Evolutionary conservation across 2,888 invertebrate species (phyloP).

Genomic region (Podotricha telesiphe): DNA sequence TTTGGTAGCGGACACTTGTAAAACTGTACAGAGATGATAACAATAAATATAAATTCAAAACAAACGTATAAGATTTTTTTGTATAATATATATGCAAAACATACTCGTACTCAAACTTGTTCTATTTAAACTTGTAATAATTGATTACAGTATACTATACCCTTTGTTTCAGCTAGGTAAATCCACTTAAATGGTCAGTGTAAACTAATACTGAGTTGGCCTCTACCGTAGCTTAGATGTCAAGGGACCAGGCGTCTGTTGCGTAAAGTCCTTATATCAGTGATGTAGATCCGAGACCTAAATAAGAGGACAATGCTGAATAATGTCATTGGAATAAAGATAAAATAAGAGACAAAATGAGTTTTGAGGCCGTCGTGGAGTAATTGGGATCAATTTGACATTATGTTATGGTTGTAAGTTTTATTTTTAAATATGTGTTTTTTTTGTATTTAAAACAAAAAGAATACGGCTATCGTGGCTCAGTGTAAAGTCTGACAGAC

Average conservation of each 20-base stretch:
- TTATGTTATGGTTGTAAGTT: too few species aligned
- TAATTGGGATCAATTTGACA: too few species aligned
- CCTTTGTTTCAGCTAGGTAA: not conserved
- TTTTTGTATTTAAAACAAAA: too few species aligned
- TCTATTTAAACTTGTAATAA: not conserved
- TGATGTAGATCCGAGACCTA: not conserved
- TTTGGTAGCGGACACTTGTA: too few species aligned
- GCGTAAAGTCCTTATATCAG: slow-evolving; percentile 4
- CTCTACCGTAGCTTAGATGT: not conserved
- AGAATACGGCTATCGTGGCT: too few species aligned
- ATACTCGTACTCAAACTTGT: not conserved
- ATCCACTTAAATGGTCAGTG: slow-evolving; percentile 4
- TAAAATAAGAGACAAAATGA: not conserved
- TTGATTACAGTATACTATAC: not conserved
- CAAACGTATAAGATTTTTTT: not conserved
- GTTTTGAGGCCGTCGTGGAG: not conserved
- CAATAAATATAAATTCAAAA: too few species aligned
- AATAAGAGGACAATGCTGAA: not conserved
- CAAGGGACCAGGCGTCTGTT: not conserved
- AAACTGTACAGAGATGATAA: too few species aligned
- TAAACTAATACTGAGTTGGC: slow-evolving; percentile 14
- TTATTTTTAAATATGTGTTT: too few species aligned
- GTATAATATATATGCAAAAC: not conserved
- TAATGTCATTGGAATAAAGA: not conserved
- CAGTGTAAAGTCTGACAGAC: too few species aligned